These are phyloP conservation scores for Ceyx cyanopectus DNA, from an alignment of 2,113 vertebrate species.

Conservation along the genomic window DNA sequence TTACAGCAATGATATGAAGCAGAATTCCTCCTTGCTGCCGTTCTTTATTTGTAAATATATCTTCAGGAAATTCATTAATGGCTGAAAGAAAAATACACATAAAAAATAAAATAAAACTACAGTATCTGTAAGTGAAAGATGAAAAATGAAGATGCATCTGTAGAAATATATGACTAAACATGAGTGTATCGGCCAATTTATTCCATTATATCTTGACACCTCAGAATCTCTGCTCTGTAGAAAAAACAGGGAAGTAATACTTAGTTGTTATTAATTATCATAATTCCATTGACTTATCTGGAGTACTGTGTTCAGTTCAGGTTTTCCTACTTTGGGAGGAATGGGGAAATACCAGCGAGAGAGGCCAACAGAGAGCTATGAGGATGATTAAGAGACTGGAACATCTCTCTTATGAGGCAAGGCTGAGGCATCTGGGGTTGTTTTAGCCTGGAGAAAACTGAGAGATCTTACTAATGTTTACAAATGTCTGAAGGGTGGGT, in stretches of 20 bases:
- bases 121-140: background rate
- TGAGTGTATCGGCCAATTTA: background rate
- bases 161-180: background rate
- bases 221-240: background rate
- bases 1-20: constrained; percentile 93
- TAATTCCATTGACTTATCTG: background rate
- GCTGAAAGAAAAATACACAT: constrained; percentile 80
- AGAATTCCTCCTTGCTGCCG: constrained; percentile 88
- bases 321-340: too few species aligned
- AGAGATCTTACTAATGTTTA: too few species aligned
- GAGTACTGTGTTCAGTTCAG: too few species aligned
- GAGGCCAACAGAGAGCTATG: too few species aligned
- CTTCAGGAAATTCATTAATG: constrained; percentile 93
- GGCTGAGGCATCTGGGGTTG: too few species aligned
- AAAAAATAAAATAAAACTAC: background rate
- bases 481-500: too few species aligned
- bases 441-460: too few species aligned
- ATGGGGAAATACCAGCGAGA: too few species aligned
- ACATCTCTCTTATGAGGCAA: too few species aligned
- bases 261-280: background rate
- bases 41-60: constrained; percentile 90
- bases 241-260: background rate
- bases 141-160: background rate
- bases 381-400: too few species aligned
- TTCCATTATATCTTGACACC: background rate